A percentile compares a stretch with the other conserved stretches of the same genome.
Conservation (phyloP, 2,888 invertebrate species). For the Colletes collaris region DNA sequence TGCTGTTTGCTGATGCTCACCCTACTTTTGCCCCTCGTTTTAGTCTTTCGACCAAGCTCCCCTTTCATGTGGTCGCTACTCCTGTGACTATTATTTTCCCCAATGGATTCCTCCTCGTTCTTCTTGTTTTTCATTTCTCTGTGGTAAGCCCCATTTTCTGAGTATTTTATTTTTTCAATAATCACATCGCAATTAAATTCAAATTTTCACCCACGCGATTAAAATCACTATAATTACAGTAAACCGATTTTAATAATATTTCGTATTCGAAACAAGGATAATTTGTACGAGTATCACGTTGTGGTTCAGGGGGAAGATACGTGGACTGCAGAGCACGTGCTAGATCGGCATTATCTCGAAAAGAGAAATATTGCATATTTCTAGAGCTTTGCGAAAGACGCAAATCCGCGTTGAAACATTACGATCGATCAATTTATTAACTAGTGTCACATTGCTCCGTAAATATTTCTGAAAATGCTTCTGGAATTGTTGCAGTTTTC, state of each 20-base stretch:
- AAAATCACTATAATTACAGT: background rate
- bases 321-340: conserved; percentile 3
- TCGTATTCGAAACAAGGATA: background rate
- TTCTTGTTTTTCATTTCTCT: background rate
- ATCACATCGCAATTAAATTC: too few relatives aligned
- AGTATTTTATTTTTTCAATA: background rate
- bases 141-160: background rate
- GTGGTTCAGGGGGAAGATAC: background rate
- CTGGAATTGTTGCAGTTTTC: too few relatives aligned
- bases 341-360: background rate
- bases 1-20: conserved; percentile 5
- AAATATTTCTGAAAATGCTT: too few relatives aligned
- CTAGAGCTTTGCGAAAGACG: background rate
- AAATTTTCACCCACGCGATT: background rate
- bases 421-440: background rate
- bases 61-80: background rate
- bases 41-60: background rate
- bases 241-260: background rate
- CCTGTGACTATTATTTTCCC: background rate
- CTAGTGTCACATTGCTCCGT: too few relatives aligned
- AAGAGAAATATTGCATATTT: background rate
- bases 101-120: background rate
- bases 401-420: conserved; percentile 1
- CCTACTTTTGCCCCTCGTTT: conserved; percentile 1
- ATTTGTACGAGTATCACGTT: background rate